Evolutionary conservation across 1,140 invertebrate genomes (phyloP), one percentile per base, ranked within the genome.

Genomic region (Lycorma delicatula): DNA sequence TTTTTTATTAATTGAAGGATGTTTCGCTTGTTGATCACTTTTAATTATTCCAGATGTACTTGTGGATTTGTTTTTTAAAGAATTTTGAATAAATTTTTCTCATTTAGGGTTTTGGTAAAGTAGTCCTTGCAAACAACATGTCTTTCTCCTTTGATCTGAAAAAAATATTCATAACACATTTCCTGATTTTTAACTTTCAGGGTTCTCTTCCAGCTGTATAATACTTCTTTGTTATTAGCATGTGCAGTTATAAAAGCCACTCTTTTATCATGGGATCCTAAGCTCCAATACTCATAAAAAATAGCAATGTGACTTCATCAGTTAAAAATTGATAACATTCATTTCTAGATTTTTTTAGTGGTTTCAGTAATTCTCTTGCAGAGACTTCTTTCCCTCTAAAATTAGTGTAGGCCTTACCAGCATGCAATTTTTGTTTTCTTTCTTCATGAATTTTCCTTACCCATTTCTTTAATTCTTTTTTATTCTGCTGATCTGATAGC

Each of bases 81-180:
- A 27, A 22, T 53, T 36, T 18, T 31, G 56, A 36, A 59, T 27
- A 54, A 59, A 56, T 50, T 22, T 56, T 22, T 56, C 38, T 59
- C 28, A 13, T n/a, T 36, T 54, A 59, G 31, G 23, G 36, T 59
- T 31, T 54, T 54, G 36, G 44, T 54, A 48, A 59, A 59, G 47
- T 51, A 56, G 12, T 38, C 46, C 28, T 38, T 59, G 41, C 58
- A 59, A 26, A 59, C 47, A 26, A 26, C 44, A 18, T 20, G n/a
- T 54, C 34, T 54, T 23, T 46, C 25, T 16, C 53, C 58, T 23
- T 59, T 28, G 11, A 54, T 31, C 36, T 54, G 38, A 31, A 59
- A 59, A 31, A 26, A 36, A 29, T 18, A 59, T 9, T 22, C 25
- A 36, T 49, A 22, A 26, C 5, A 44, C 13, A 11, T 29, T 20